Conservation (phyloP, 2,888 invertebrate species). For the Heliconius sara region DNA sequence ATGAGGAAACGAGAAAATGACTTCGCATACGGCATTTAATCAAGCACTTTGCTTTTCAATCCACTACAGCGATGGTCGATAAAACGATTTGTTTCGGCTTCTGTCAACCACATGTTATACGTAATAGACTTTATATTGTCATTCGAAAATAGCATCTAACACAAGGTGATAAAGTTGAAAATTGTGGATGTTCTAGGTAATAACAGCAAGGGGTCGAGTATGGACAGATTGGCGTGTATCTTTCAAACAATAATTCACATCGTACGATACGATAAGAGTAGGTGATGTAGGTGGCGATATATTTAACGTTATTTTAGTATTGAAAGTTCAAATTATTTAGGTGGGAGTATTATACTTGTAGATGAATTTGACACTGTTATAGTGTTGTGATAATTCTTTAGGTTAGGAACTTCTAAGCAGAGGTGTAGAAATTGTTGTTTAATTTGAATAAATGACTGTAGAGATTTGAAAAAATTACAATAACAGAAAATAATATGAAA, state of each 20-base stretch:
- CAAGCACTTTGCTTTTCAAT: constrained; percentile 45
- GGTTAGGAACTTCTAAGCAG: not conserved
- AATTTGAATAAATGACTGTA: too few species aligned
- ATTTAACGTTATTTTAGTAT: constrained; percentile 15
- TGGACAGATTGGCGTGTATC: constrained; percentile 46
- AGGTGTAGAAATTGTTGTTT: too few species aligned
- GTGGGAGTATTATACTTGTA: not conserved
- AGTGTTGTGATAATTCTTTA: not conserved
- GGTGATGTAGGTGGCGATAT: constrained; percentile 31
- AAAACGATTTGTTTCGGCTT: constrained; percentile 48
- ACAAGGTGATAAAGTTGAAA: not conserved
- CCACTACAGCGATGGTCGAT: constrained; percentile 48
- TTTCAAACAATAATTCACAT: constrained; percentile 48
- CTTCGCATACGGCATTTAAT: constrained; percentile 37
- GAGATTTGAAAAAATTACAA: too few species aligned
- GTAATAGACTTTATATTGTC: constrained; percentile 25
- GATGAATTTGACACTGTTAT: not conserved
- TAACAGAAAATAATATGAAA: too few species aligned
- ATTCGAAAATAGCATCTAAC: constrained; percentile 21
- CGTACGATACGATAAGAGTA: constrained; percentile 43
- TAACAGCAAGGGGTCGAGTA: constrained; percentile 35
- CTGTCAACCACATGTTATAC: constrained; percentile 44
- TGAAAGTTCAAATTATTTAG: not conserved
- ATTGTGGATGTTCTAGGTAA: constrained; percentile 1
- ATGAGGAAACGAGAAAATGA: constrained; percentile 2